These are phyloP conservation scores for Bombus breviceps DNA, from an alignment of 1,140 invertebrate genomes.

Conservation along the genomic window DNA sequence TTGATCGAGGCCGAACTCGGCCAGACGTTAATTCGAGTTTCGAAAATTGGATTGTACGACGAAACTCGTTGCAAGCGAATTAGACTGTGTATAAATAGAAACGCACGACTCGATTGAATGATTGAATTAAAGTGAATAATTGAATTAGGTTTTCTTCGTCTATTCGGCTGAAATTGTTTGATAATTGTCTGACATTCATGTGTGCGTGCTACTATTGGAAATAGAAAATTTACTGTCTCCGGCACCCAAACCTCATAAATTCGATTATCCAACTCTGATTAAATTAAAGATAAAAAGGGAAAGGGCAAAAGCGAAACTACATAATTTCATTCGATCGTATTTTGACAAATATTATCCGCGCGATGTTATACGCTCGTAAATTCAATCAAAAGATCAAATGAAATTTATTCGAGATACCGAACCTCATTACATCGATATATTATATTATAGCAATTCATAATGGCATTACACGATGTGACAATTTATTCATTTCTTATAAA, in stretches of 20 bases:
- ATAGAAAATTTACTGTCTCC: neutral
- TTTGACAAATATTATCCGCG: too few relatives aligned
- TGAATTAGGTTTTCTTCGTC: slow-evolving; percentile 17
- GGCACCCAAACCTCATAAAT: neutral
- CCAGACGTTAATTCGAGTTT: slow-evolving; percentile 14
- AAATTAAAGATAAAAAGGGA: neutral
- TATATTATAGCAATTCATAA: neutral
- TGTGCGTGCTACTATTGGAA: neutral
- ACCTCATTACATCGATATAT: neutral
- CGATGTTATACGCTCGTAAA: neutral
- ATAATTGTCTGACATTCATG: neutral
- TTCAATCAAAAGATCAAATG: neutral
- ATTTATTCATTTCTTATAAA: neutral
- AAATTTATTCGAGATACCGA: neutral
- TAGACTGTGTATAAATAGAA: slow-evolving; percentile 22
- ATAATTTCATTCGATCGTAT: neutral
- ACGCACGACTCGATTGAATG: slow-evolving; percentile 6
- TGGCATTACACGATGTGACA: too few relatives aligned
- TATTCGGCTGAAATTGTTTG: neutral
- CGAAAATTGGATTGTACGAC: neutral
- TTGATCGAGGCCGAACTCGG: neutral
- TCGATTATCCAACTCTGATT: neutral
- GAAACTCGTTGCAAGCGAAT: neutral
- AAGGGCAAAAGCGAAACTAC: neutral
- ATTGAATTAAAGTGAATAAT: neutral